Conservation (phyloP, 2,888 invertebrate species). For the Aphidoletes aphidimyza region DNA sequence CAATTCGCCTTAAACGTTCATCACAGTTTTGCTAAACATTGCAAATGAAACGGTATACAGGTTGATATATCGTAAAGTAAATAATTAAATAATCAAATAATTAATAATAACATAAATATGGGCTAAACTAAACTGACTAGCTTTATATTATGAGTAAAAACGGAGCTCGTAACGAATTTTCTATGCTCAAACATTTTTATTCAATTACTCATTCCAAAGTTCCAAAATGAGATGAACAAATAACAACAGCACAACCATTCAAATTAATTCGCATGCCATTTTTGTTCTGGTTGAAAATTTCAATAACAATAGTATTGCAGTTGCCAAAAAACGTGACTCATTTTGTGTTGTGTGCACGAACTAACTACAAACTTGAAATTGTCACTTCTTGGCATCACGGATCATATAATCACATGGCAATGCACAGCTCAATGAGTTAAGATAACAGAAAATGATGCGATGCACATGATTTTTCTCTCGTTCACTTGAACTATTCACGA, state of each 20-base stretch:
- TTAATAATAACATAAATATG: too few relatives aligned
- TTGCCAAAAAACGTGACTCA: conserved; percentile 31
- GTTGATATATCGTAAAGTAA: too few relatives aligned
- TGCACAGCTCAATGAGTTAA: conserved; percentile 10
- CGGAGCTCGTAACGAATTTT: not conserved
- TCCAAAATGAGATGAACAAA: not conserved
- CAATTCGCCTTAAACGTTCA: conserved; percentile 77
- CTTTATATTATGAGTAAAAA: too few relatives aligned
- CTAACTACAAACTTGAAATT: not conserved
- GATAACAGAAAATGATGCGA: conserved; percentile 7
- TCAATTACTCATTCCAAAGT: not conserved
- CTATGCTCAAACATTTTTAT: not conserved
- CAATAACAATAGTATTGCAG: too few relatives aligned
- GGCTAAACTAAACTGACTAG: too few relatives aligned
- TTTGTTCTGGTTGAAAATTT: not conserved
- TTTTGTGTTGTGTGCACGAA: not conserved
- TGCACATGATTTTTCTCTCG: too few relatives aligned
- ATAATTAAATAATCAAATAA: not conserved
- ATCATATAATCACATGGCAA: not conserved
- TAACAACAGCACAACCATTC: not conserved
- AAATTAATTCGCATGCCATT: not conserved
- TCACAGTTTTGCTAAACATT: conserved; percentile 75
- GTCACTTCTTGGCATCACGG: not conserved
- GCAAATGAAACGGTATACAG: conserved; percentile 19
- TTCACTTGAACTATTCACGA: not conserved